These are phyloP conservation scores for Rhopalosiphum padi DNA, from an alignment of 1,140 invertebrate genomes.

Conservation along the genomic window DNA sequence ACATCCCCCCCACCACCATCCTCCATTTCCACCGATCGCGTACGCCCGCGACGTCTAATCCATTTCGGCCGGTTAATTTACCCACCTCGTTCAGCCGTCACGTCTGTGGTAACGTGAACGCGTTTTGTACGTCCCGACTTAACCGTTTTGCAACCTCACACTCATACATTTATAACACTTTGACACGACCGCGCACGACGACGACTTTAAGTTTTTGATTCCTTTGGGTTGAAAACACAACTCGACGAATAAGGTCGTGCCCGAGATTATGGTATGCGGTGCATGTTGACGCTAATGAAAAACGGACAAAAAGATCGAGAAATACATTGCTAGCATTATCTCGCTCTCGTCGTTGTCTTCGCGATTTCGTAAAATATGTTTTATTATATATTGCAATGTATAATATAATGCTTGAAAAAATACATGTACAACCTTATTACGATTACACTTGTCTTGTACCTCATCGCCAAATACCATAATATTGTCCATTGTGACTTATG, in stretches of 20 bases:
- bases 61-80: constrained; percentile 45
- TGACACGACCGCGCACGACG: neutral
- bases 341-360: neutral
- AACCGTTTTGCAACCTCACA: neutral
- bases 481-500: neutral
- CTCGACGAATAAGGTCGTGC: neutral
- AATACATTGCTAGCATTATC: neutral
- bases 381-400: neutral
- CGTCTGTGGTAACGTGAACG: neutral
- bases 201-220: constrained; percentile 38
- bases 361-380: neutral
- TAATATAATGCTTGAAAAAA: neutral
- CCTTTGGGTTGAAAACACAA: neutral
- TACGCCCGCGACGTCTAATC: neutral
- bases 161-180: neutral
- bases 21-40: too few relatives aligned
- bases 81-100: neutral
- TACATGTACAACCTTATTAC: too few relatives aligned
- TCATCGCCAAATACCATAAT: neutral
- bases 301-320: neutral
- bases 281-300: neutral
- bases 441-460: neutral
- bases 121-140: neutral
- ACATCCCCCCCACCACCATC: neutral
- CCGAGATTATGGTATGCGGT: neutral